Evolutionary conservation across 2,113 vertebrate species (phyloP).

Genomic region (Hipposideros armiger): DNA sequence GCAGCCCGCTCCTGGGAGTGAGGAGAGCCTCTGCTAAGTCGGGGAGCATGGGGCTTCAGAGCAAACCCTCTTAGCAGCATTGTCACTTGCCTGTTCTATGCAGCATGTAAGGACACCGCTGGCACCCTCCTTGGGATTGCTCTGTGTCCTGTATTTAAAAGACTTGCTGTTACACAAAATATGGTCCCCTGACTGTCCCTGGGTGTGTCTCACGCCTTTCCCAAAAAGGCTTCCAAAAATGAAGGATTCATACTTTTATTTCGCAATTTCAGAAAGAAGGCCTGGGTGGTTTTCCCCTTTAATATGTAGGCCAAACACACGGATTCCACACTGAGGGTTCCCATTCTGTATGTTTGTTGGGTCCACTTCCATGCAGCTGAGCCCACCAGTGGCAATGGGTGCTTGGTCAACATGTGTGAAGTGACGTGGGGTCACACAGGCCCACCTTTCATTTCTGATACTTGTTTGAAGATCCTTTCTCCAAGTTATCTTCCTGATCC

Average conservation of each 20-base stretch:
- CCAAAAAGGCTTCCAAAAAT: constrained; percentile 7
- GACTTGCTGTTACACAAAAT: constrained; percentile 66
- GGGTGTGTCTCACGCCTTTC: constrained; percentile 24
- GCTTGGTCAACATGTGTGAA: not conserved
- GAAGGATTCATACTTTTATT: not conserved
- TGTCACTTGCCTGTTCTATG: constrained; percentile 63
- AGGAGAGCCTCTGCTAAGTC: constrained; percentile 67
- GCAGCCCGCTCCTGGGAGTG: not conserved
- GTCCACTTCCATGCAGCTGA: not conserved
- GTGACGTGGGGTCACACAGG: not conserved
- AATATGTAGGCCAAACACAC: not conserved
- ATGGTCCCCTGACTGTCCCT: constrained; percentile 59
- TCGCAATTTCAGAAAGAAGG: not conserved
- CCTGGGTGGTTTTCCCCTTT: not conserved
- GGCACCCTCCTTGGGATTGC: constrained; percentile 61
- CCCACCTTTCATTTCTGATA: constrained; percentile 27
- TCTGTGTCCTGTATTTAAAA: constrained; percentile 73
- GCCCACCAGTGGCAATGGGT: rapidly evolving
- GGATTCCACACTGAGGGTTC: not conserved
- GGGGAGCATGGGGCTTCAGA: constrained; percentile 1
- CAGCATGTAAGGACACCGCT: constrained; percentile 67
- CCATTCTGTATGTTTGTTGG: not conserved
- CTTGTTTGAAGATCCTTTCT: constrained; percentile 30
- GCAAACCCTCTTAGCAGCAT: constrained; percentile 55
- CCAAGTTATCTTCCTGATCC: constrained; percentile 31